These are phyloP conservation scores for Drosophila lowei DNA, from an alignment of 1,140 invertebrate species.

Conservation along the genomic window DNA sequence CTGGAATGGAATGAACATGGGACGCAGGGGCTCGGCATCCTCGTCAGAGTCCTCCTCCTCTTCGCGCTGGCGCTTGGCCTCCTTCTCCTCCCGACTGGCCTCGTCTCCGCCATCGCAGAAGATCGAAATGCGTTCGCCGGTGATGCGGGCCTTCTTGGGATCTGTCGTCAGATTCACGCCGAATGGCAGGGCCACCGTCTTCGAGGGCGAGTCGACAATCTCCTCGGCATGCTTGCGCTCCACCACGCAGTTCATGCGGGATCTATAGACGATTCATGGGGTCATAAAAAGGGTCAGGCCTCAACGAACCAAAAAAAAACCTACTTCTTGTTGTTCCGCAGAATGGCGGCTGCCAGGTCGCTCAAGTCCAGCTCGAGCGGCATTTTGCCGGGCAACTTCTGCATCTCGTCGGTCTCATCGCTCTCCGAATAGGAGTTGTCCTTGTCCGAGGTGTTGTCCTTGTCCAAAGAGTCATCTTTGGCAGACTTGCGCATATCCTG, in stretches of 20 bases:
- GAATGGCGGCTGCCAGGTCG: slow-evolving; percentile 89
- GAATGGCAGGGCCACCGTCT: slow-evolving; percentile 86
- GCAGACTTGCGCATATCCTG: slow-evolving; percentile 62
- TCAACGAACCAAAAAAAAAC: slow-evolving; percentile 6
- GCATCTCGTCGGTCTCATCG: slow-evolving; percentile 84
- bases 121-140: slow-evolving; percentile 93
- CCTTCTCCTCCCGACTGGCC: slow-evolving; percentile 48
- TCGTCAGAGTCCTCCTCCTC: slow-evolving; percentile 74
- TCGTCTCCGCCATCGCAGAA: slow-evolving; percentile 90
- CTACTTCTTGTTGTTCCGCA: slow-evolving; percentile 89
- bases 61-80: slow-evolving; percentile 65
- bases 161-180: slow-evolving; percentile 89
- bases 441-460: slow-evolving; percentile 48
- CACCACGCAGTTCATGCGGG: slow-evolving; percentile 94
- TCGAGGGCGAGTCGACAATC: slow-evolving; percentile 89
- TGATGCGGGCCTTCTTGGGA: slow-evolving; percentile 88
- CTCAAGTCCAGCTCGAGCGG: slow-evolving; percentile 91
- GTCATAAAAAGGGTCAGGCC: neutral
- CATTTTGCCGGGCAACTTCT: slow-evolving; percentile 88
- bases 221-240: slow-evolving; percentile 92
- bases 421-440: slow-evolving; percentile 78
- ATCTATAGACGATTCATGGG: slow-evolving; percentile 70
- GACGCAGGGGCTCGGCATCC: slow-evolving; percentile 73
- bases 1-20: slow-evolving; percentile 82
- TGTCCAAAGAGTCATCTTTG: slow-evolving; percentile 20